These are phyloP conservation scores for Caenorhabditis wallacei DNA, from an alignment of 2,888 invertebrate species.

Conservation along the genomic window DNA sequence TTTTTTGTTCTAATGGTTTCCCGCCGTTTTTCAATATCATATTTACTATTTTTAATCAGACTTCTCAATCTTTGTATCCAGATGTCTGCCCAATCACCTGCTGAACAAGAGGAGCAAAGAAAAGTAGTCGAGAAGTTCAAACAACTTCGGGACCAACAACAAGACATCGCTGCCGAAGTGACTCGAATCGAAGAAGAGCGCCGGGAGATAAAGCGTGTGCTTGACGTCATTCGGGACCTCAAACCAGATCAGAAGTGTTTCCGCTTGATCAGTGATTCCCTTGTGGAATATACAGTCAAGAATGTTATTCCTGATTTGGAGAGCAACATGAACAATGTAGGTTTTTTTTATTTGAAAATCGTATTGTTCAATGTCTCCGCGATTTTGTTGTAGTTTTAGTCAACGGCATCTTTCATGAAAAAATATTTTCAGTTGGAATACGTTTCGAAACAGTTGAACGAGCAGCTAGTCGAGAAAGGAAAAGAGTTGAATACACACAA, in stretches of 20 bases:
- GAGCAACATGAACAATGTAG: conserved; percentile 68
- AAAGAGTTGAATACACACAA: conserved; percentile 78
- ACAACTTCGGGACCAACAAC: conserved; percentile 76
- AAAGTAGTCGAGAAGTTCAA: conserved; percentile 78
- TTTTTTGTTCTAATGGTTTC: background rate
- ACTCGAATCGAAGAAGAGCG: conserved; percentile 74
- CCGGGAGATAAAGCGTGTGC: conserved; percentile 73
- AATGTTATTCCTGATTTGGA: conserved; percentile 72
- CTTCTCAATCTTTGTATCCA: background rate
- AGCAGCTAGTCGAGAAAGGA: conserved; percentile 76
- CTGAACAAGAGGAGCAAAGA: conserved; percentile 74
- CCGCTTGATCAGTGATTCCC: conserved; percentile 75
- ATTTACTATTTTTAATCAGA: too few relatives aligned
- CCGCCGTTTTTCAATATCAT: too few relatives aligned
- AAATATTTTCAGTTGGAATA: conserved; percentile 63
- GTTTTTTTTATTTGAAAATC: background rate
- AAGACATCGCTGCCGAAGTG: conserved; percentile 73
- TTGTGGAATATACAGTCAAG: conserved; percentile 75
- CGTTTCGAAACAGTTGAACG: conserved; percentile 68
- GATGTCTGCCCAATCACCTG: conserved; percentile 31
- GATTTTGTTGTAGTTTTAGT: too few relatives aligned
- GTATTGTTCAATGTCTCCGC: too few relatives aligned
- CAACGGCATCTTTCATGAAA: background rate
- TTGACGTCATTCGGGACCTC: conserved; percentile 73
- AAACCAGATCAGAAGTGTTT: conserved; percentile 75